phyloP scores from a whole-genome alignment of 2,888 invertebrate genomes.

The Xanthia icteritia region DNA sequence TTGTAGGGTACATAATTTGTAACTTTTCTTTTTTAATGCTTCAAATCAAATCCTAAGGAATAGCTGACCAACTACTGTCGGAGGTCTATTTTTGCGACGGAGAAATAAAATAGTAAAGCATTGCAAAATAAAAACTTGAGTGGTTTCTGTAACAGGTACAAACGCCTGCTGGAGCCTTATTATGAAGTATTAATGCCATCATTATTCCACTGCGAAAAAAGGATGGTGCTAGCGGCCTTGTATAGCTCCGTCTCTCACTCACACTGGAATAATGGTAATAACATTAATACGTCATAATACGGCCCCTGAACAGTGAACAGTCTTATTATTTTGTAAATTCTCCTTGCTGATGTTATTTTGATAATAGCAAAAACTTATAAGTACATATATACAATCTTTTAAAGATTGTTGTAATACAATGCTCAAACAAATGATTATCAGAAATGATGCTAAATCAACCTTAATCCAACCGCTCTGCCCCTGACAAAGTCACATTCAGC shows the following conservation, averaged over 20 bases:
- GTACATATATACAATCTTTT: not conserved
- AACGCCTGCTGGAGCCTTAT: too few relatives aligned
- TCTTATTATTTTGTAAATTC: not conserved
- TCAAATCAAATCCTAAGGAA: not conserved
- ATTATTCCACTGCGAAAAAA: too few relatives aligned
- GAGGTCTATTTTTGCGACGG: not conserved
- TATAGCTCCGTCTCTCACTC: too few relatives aligned
- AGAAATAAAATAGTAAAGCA: not conserved
- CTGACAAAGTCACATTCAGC: conserved; percentile 5
- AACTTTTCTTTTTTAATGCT: conserved; percentile 11
- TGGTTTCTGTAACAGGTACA: not conserved
- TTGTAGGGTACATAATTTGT: not conserved
- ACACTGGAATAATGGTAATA: too few relatives aligned
- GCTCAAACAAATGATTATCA: not conserved
- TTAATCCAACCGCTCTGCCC: not conserved
- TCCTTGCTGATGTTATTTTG: not conserved
- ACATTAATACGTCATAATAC: too few relatives aligned
- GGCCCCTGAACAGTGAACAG: not conserved
- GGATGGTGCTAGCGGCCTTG: too few relatives aligned
- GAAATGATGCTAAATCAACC: not conserved
- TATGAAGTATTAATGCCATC: too few relatives aligned
- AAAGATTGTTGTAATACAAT: not conserved
- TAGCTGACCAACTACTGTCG: not conserved
- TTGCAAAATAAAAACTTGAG: not conserved
- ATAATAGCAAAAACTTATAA: not conserved